These are phyloP conservation scores for Lophochroa leadbeateri DNA, from an alignment of 2,113 vertebrate genomes.

Conservation along the genomic window DNA sequence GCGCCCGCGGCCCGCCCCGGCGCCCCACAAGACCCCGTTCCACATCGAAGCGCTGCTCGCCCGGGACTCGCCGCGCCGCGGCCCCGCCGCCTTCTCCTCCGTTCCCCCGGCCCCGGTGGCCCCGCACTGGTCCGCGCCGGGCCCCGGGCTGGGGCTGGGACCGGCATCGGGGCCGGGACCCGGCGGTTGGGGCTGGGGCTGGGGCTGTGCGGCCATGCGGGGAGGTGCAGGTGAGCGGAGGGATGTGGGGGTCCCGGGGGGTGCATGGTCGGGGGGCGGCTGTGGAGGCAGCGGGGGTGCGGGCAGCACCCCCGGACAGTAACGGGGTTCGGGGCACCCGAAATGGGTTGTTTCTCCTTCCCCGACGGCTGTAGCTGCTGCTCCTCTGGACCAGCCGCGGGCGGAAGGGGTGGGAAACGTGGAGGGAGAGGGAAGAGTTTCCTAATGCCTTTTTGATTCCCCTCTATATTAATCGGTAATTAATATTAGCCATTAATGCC, in stretches of 20 bases:
- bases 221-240: no score
- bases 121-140: no score
- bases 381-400: neutral
- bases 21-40: no score
- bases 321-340: fast-evolving
- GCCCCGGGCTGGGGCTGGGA: no score
- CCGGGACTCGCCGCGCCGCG: no score
- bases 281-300: neutral
- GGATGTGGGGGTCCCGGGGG: no score
- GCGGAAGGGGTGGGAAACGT: neutral
- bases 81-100: no score
- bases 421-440: neutral
- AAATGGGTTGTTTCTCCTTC: fast-evolving
- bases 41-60: no score
- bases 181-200: no score
- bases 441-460: fast-evolving
- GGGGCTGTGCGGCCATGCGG: no score
- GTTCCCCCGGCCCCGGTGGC: neutral
- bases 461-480: neutral
- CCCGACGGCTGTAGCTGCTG: fast-evolving
- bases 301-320: neutral
- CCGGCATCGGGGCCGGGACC: no score
- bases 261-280: neutral
- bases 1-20: no score
- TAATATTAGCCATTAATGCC: neutral